phyloP scores from a whole-genome alignment of 2,888 invertebrate genomes.

The Drosophila pseudotalamancana region DNA sequence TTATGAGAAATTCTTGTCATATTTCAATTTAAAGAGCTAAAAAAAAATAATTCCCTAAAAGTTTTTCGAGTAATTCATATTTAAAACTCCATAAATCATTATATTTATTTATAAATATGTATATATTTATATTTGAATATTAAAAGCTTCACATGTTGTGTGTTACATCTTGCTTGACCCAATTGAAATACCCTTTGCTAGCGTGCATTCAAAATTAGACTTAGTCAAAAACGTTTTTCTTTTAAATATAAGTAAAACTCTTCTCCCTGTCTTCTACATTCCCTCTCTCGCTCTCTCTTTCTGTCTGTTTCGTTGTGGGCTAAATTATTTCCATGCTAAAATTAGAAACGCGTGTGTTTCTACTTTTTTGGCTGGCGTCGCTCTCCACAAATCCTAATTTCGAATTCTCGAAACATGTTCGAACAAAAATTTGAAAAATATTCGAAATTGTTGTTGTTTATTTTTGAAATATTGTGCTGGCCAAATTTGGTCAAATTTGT shows the following conservation, averaged over 20 bases:
- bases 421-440: constrained; percentile 35
- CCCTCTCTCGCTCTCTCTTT: background rate
- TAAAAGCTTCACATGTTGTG: too few relatives aligned
- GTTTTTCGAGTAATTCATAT: too few relatives aligned
- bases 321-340: constrained; percentile 75
- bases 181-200: background rate
- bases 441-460: constrained; percentile 10
- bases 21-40: too few relatives aligned
- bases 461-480: constrained; percentile 59
- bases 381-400: constrained; percentile 18
- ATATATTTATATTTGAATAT: background rate
- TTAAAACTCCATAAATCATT: too few relatives aligned
- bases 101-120: background rate
- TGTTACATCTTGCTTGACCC: background rate
- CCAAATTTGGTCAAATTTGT: constrained; percentile 75
- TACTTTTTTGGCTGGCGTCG: constrained; percentile 14
- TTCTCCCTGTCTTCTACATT: background rate
- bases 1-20: too few relatives aligned
- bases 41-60: too few relatives aligned
- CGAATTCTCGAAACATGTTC: constrained; percentile 40
- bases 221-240: constrained; percentile 15
- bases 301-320: constrained; percentile 14
- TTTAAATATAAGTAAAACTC: constrained; percentile 24
- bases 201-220: constrained; percentile 1
- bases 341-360: constrained; percentile 77